Percentiles rank a stretch among this genome's conserved stretches.
These are phyloP conservation scores for Sciurus carolinensis DNA, from an alignment of 2,797 vertebrate species.

Conservation along the genomic window DNA sequence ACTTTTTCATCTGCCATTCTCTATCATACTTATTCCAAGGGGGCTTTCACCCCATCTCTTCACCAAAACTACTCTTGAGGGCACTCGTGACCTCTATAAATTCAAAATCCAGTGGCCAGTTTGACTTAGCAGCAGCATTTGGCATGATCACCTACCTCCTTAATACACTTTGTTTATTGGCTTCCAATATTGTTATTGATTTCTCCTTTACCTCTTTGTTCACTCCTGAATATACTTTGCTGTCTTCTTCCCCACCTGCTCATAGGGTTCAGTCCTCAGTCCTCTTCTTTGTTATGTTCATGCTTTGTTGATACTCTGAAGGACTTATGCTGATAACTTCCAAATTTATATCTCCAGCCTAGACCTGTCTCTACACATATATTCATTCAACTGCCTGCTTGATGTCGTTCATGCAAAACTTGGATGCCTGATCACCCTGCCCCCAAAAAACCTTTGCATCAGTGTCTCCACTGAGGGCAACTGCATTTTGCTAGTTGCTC, in stretches of 20 bases:
- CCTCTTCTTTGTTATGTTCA: slow-evolving; percentile 11
- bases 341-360: neutral
- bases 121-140: slow-evolving; percentile 9
- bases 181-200: neutral
- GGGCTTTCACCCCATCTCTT: neutral
- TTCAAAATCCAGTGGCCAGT: neutral
- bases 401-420: neutral
- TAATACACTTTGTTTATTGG: neutral
- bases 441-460: neutral
- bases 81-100: neutral
- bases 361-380: neutral
- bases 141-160: neutral
- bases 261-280: neutral
- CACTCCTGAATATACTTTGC: neutral
- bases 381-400: neutral
- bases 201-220: neutral
- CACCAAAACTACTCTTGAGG: neutral
- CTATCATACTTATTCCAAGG: neutral
- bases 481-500: neutral
- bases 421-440: neutral
- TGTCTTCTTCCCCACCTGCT: neutral
- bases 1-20: neutral
- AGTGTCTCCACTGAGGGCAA: neutral
- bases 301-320: neutral
- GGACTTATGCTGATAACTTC: neutral